Percentiles rank a stretch among this genome's conserved stretches.
Evolutionary conservation across 2,888 invertebrate species (phyloP).

Genomic region (Lepidochitona cinerea): DNA sequence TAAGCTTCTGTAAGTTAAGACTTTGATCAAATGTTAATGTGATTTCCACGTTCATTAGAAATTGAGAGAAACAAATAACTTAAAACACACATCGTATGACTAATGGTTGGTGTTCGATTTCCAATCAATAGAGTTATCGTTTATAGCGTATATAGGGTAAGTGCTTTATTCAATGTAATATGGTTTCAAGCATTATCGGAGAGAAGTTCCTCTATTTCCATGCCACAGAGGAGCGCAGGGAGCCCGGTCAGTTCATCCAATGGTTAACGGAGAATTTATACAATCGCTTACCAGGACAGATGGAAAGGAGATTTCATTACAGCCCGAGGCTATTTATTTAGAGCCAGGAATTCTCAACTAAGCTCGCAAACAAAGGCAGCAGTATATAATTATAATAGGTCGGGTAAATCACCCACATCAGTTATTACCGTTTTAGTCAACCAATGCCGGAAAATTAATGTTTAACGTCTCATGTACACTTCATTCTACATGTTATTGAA

Average conservation of each 20-base stretch:
- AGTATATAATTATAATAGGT: constrained; percentile 6
- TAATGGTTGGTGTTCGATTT: too few relatives aligned
- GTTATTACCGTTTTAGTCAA: constrained; percentile 8
- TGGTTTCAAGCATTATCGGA: not conserved
- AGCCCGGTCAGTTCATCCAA: not conserved
- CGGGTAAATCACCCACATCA: not conserved
- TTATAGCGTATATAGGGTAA: not conserved
- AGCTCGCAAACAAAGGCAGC: not conserved
- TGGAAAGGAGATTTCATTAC: constrained; percentile 6
- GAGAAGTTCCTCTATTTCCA: not conserved
- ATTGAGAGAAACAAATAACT: too few relatives aligned
- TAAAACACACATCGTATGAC: too few relatives aligned
- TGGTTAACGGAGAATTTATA: not conserved
- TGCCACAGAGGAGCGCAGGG: not conserved
- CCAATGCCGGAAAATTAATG: constrained; percentile 7
- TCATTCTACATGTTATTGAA: constrained; percentile 6
- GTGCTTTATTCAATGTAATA: not conserved
- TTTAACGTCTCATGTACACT: constrained; percentile 7
- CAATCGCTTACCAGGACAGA: not conserved
- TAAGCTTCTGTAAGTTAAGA: too few relatives aligned
- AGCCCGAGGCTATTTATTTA: not conserved
- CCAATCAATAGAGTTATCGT: too few relatives aligned
- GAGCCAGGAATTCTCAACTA: not conserved
- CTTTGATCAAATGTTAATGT: too few relatives aligned
- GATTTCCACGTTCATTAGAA: too few relatives aligned